These are phyloP conservation scores for Hylaeus anthracinus DNA, from an alignment of 1,140 invertebrate genomes.

Conservation along the genomic window DNA sequence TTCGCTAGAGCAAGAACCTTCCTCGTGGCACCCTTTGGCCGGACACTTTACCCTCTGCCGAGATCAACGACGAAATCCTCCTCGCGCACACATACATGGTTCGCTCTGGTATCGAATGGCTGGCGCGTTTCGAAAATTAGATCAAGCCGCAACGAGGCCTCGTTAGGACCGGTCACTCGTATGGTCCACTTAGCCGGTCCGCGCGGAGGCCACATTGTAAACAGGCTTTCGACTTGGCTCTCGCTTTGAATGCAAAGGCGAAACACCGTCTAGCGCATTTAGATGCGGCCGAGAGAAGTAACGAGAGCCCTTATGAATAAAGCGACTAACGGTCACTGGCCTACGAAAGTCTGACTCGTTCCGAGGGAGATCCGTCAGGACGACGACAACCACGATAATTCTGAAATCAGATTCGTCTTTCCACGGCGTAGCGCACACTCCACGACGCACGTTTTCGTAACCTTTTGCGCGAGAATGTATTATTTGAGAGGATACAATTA, in stretches of 20 bases:
- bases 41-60: background rate
- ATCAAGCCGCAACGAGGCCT: slow-evolving; percentile 57
- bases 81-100: background rate
- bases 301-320: slow-evolving; percentile 16
- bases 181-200: slow-evolving; percentile 23
- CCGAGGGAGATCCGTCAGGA: background rate
- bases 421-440: too few species aligned
- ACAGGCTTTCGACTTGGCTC: slow-evolving; percentile 28
- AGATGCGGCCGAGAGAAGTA: slow-evolving; percentile 9
- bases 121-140: slow-evolving; percentile 47
- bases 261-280: background rate
- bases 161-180: slow-evolving; percentile 52
- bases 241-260: slow-evolving; percentile 32
- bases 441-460: too few species aligned
- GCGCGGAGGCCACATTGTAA: slow-evolving; percentile 15
- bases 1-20: too few species aligned
- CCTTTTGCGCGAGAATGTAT: too few species aligned
- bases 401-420: too few species aligned
- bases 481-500: too few species aligned
- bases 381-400: too few species aligned
- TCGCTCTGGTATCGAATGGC: slow-evolving; percentile 1
- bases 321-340: background rate
- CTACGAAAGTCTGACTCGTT: background rate
- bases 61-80: background rate
- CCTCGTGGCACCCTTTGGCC: background rate